phyloP scores from a whole-genome alignment of 2,113 vertebrate species.

The Indri indri region DNA sequence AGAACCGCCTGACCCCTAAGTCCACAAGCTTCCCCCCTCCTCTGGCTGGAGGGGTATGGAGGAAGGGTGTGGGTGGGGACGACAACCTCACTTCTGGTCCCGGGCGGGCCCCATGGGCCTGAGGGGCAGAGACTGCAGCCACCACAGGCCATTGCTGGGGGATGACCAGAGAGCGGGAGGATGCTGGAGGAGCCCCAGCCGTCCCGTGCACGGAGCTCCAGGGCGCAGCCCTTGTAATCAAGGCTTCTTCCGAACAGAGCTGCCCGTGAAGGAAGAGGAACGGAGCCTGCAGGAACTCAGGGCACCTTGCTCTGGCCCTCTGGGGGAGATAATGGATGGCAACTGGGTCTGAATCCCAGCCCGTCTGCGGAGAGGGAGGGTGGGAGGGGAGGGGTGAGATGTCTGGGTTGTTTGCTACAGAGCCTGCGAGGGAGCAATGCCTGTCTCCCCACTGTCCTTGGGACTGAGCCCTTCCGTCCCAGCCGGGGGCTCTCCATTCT shows the following conservation, averaged over 20 bases:
- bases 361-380: not conserved
- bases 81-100: not conserved
- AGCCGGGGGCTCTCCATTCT: not conserved
- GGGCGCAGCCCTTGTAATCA: constrained; percentile 82
- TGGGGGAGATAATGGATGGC: constrained; percentile 79
- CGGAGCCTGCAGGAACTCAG: constrained; percentile 81
- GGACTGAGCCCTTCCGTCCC: not conserved
- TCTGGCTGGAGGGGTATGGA: not conserved
- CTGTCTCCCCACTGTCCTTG: not conserved
- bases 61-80: not conserved
- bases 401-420: not conserved
- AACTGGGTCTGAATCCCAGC: constrained; percentile 85
- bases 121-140: not conserved
- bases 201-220: not conserved
- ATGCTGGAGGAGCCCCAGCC: constrained; percentile 7
- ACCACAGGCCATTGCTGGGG: not conserved
- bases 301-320: constrained; percentile 84
- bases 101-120: not conserved
- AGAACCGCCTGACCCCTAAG: not conserved
- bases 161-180: constrained; percentile 68
- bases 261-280: constrained; percentile 80
- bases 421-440: not conserved
- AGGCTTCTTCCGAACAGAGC: constrained; percentile 80
- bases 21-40: not conserved
- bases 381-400: rapidly evolving